These are phyloP conservation scores for Manacus vitellinus DNA, from an alignment of 2,113 vertebrate genomes.

Conservation along the genomic window DNA sequence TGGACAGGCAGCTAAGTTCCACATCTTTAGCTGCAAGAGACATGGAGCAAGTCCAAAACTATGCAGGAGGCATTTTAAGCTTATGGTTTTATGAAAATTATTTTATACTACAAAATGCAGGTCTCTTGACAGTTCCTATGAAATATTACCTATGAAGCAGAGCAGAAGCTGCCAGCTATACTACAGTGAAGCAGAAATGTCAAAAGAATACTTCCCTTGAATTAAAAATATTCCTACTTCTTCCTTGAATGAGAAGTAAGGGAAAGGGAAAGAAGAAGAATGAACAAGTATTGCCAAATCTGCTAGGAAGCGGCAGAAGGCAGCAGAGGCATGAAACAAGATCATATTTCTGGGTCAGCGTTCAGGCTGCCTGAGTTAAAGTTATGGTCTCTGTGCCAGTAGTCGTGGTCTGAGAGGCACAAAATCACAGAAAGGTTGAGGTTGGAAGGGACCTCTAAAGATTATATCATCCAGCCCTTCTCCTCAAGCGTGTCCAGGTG, in stretches of 20 bases:
- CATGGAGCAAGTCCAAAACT: not conserved
- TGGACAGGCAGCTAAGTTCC: not conserved
- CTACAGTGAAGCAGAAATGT: not conserved
- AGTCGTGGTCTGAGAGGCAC: not conserved
- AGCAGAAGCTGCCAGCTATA: not conserved
- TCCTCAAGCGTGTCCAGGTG: not conserved
- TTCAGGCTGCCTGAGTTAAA: not conserved
- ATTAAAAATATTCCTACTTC: not conserved
- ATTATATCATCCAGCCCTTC: not conserved
- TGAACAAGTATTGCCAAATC: not conserved
- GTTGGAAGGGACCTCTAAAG: not conserved
- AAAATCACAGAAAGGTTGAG: not conserved
- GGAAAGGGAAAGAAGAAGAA: not conserved
- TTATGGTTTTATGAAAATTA: not conserved
- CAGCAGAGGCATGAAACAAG: not conserved
- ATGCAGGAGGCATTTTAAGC: slow-evolving; percentile 1
- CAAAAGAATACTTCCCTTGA: not conserved
- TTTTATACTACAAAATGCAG: not conserved
- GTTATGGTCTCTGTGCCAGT: not conserved
- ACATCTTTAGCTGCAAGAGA: not conserved
- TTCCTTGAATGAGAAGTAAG: not conserved
- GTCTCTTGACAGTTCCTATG: not conserved
- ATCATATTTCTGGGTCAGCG: not conserved
- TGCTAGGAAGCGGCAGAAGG: not conserved
- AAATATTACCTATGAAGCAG: not conserved